phyloP scores from a whole-genome alignment of 2,888 invertebrate genomes.

The Malacosoma neustria region DNA sequence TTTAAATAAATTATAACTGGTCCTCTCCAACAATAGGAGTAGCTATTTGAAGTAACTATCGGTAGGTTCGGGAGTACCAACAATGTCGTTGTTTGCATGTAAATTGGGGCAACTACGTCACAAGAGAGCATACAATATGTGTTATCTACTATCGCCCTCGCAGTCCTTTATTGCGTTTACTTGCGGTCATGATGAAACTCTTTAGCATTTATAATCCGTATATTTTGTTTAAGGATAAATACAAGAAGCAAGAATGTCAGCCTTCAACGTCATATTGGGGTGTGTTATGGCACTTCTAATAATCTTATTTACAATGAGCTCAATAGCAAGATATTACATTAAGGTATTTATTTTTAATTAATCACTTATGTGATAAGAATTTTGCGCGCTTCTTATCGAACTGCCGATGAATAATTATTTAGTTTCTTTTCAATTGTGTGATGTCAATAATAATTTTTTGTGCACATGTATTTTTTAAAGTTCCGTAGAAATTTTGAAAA shows the following conservation, averaged over 20 bases:
- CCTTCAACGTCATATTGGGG: slow-evolving; percentile 61
- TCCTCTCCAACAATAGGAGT: too few species aligned
- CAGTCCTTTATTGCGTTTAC: background rate
- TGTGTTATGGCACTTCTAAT: slow-evolving; percentile 64
- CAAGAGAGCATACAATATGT: background rate
- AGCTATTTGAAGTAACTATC: too few species aligned
- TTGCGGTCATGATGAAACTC: background rate
- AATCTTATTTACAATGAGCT: slow-evolving; percentile 72
- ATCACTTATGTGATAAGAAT: background rate
- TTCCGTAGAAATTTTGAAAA: too few species aligned
- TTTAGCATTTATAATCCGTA: too few species aligned
- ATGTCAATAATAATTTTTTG: background rate
- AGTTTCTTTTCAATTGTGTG: background rate
- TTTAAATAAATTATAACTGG: too few species aligned
- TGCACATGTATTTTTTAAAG: background rate
- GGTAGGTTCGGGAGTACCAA: background rate
- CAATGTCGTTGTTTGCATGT: background rate
- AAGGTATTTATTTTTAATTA: slow-evolving; percentile 54
- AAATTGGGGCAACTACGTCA: background rate
- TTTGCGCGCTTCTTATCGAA: background rate
- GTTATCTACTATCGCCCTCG: background rate
- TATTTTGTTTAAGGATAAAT: background rate
- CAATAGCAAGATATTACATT: slow-evolving; percentile 80
- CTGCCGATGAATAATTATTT: background rate
- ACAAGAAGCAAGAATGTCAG: slow-evolving; percentile 38